Conservation (phyloP, 1,140 invertebrate species). For the Acromyrmex charruanus region DNA sequence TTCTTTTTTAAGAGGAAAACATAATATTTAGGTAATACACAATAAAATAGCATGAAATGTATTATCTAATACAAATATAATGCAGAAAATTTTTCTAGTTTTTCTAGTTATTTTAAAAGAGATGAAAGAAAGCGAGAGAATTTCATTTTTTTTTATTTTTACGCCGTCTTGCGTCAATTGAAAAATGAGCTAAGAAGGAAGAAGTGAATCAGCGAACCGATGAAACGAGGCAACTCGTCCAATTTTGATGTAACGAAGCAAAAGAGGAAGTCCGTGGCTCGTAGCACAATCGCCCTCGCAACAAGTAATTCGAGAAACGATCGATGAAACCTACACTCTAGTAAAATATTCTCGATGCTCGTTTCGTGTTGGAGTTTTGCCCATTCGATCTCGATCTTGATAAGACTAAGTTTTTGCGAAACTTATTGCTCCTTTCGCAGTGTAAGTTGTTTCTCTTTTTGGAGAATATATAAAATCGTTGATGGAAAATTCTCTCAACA, state of each 20-base stretch:
- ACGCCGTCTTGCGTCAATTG: slow-evolving; percentile 32
- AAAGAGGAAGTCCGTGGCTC: slow-evolving; percentile 49
- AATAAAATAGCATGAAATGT: neutral
- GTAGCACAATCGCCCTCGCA: slow-evolving; percentile 55
- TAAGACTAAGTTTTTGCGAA: slow-evolving; percentile 31
- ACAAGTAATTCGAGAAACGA: slow-evolving; percentile 64
- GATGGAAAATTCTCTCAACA: neutral
- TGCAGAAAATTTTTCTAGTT: neutral
- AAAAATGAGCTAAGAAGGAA: slow-evolving; percentile 47
- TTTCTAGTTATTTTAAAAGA: neutral
- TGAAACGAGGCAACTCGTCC: slow-evolving; percentile 46
- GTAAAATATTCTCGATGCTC: slow-evolving; percentile 43
- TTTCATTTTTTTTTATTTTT: slow-evolving; percentile 32
- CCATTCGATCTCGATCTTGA: slow-evolving; percentile 17
- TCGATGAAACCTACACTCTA: slow-evolving; percentile 57
- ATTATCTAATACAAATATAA: neutral
- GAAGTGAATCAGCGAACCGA: slow-evolving; percentile 25
- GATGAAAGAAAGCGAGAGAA: slow-evolving; percentile 11
- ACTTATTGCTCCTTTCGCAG: neutral
- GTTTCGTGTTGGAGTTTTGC: neutral
- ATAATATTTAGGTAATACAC: slow-evolving; percentile 8
- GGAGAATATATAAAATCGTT: neutral
- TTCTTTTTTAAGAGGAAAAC: neutral
- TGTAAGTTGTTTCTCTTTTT: neutral
- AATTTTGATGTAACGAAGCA: slow-evolving; percentile 66